Evolutionary conservation across 2,113 vertebrate genomes (phyloP), one percentile per base, ranked within the genome.

Genomic region (Clinocottus analis): DNA sequence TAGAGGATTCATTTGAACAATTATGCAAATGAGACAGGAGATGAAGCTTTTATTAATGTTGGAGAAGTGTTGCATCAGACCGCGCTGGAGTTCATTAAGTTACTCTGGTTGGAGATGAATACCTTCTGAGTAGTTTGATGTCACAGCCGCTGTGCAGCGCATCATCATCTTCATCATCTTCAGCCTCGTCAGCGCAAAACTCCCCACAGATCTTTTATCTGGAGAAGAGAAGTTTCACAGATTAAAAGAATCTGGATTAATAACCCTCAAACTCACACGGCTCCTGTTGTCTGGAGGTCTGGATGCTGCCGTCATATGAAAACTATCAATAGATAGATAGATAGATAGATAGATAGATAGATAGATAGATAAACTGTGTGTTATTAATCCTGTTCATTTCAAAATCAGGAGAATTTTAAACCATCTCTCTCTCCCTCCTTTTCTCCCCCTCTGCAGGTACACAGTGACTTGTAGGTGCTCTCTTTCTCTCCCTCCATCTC

Each of bases 21-120:
- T 93, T 91, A 92, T 94, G 90, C 83, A 93, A 94, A 94, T 92
- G 72, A 80, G 77, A 84, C 85, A 89, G 84, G 84, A 89, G 92
- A 92, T 89, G 91, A 91, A 82, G 89, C 89, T 90, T 91, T 91
- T 93, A 94, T 94, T 94, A 94, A 93, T 90, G 85, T 89, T 91
- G 67, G 79, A 80, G 88, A 91, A 92, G 89, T 89, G 89, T 93
- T 91, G 82, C 92, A 90, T 93, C 92, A 93, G 91, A 92, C 82
- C 88, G 82, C 64, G 86, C 93, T 88, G 92, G 75, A 89, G 89
- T 94, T 94, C 90, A 95, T 95, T 94, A 95, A 89, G 79, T 91
- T 89, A 90, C 80, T 87, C 82, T 79, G 59, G 87, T 84, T 92
- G 87, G 83, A 88, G 89, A 88, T 87, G 69, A 91, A 91, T 72